Evolutionary conservation across 1,140 invertebrate genomes (phyloP).

Genomic region (Drosophila nikananu): DNA sequence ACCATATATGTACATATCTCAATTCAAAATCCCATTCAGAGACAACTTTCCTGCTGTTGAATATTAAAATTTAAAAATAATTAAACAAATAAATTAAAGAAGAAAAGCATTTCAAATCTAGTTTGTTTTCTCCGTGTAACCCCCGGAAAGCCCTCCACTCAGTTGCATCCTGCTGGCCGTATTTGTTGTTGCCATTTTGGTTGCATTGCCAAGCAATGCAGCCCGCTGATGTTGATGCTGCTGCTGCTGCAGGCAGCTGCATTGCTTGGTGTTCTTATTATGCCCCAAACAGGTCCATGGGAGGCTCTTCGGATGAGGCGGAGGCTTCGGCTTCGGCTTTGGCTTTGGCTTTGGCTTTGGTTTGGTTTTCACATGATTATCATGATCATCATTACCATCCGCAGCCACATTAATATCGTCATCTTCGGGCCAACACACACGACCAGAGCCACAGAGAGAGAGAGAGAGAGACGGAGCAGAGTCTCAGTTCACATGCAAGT

Average conservation of each 20-base stretch:
- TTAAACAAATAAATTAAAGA: background rate
- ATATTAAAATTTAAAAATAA: background rate
- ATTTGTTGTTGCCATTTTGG: slow-evolving; percentile 58
- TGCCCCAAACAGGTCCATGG: slow-evolving; percentile 78
- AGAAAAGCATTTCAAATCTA: too few relatives aligned
- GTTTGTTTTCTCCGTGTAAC: slow-evolving; percentile 8
- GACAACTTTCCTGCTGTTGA: background rate
- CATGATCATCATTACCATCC: slow-evolving; percentile 82
- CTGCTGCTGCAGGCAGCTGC: slow-evolving; percentile 54
- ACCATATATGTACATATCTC: too few relatives aligned
- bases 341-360: slow-evolving; percentile 60
- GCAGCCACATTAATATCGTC: slow-evolving; percentile 82
- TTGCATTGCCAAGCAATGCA: slow-evolving; percentile 65
- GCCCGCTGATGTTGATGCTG: slow-evolving; percentile 27
- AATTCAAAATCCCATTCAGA: background rate
- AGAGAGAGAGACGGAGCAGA: background rate
- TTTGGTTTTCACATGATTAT: slow-evolving; percentile 84
- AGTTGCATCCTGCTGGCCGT: slow-evolving; percentile 74
- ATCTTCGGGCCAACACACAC: slow-evolving; percentile 74
- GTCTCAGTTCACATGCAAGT: slow-evolving; percentile 72
- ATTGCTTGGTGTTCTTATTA: slow-evolving; percentile 81
- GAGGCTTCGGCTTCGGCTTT: slow-evolving; percentile 29
- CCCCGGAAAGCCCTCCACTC: slow-evolving; percentile 21
- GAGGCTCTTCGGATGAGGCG: slow-evolving; percentile 37
- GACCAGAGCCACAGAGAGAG: slow-evolving; percentile 20